phyloP scores from a whole-genome alignment of 2,888 invertebrate species.

The Chrysolina oricalcia region DNA sequence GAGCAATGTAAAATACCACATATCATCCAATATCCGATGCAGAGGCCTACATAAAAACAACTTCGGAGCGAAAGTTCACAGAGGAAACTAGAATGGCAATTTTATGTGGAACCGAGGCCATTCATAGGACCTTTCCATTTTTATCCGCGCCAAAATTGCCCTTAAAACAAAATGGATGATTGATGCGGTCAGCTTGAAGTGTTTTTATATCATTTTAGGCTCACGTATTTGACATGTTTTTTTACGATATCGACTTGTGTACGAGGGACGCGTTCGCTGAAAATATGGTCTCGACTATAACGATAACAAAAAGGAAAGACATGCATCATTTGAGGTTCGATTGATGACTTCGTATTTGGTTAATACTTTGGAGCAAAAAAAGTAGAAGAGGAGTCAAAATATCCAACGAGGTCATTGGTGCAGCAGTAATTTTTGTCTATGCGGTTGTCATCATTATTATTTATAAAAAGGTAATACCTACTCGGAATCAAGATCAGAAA shows the following conservation, averaged over 20 bases:
- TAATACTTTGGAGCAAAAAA: background rate
- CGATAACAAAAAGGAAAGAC: constrained; percentile 23
- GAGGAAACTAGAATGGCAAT: constrained; percentile 6
- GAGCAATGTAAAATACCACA: background rate
- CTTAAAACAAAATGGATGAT: constrained; percentile 23
- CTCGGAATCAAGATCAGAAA: too few relatives aligned
- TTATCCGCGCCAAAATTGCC: constrained; percentile 14
- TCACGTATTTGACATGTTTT: constrained; percentile 17
- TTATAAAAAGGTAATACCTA: too few relatives aligned
- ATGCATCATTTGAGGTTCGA: background rate
- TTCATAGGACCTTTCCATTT: constrained; percentile 1
- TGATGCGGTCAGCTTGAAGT: constrained; percentile 24
- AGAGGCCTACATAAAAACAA: constrained; percentile 4
- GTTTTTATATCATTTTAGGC: constrained; percentile 20
- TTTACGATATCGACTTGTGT: constrained; percentile 22
- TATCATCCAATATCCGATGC: background rate
- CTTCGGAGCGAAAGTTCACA: background rate
- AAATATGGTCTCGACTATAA: constrained; percentile 5
- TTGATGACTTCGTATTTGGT: constrained; percentile 1
- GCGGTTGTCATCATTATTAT: too few relatives aligned
- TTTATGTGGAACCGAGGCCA: constrained; percentile 4
- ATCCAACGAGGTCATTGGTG: too few relatives aligned
- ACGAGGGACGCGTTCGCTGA: background rate
- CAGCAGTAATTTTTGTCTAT: too few relatives aligned
- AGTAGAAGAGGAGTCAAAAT: background rate